A percentile compares a stretch with the other conserved stretches of the same genome.
Evolutionary conservation across 1,140 invertebrate genomes (phyloP).

Genomic region (Globodera ellingtonae): DNA sequence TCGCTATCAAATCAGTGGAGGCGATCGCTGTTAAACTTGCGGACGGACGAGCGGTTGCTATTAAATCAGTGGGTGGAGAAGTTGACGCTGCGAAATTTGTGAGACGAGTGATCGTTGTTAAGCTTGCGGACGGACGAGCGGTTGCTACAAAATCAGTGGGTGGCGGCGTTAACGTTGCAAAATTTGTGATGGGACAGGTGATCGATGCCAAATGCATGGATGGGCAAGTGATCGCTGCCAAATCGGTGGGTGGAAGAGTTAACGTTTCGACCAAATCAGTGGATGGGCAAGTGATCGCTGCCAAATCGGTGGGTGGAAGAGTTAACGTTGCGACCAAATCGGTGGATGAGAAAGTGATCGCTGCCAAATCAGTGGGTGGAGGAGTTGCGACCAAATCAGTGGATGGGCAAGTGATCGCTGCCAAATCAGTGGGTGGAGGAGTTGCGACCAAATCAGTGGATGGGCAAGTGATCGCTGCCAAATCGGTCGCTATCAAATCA

Average conservation of each 20-base stretch:
- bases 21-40: not conserved
- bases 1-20: too few species aligned
- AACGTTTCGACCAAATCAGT: not conserved
- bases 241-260: not conserved
- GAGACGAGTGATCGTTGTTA: too few species aligned
- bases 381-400: not conserved
- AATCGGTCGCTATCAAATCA: not conserved
- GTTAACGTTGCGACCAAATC: too few species aligned
- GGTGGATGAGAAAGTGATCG: too few species aligned
- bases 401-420: not conserved
- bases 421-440: too few species aligned
- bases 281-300: not conserved
- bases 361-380: not conserved
- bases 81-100: too few species aligned
- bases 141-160: not conserved
- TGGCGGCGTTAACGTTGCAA: too few species aligned
- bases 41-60: not conserved
- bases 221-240: not conserved
- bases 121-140: not conserved
- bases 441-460: too few species aligned
- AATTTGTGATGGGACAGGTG: too few species aligned
- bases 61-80: too few species aligned
- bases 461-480: too few species aligned
- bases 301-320: not conserved
- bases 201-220: not conserved